Evolutionary conservation across 2,888 invertebrate species (phyloP), one percentile per base, ranked within the genome.

Genomic region (Villa cingulata): DNA sequence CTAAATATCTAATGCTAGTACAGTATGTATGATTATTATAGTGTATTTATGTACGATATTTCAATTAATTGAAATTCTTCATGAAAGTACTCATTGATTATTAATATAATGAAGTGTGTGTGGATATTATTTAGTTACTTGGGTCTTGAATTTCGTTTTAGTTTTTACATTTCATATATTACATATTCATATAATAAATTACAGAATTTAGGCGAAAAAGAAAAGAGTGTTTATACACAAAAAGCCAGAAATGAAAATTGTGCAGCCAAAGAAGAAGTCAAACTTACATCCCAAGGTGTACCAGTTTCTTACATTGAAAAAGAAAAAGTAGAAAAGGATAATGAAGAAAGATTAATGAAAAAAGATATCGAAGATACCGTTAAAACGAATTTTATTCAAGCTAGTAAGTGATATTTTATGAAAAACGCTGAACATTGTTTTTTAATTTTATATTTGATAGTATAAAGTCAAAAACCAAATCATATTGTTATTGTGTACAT

Each of bases 1-100:
- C 66, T 51, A 51, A 1, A 63, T 66, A 15, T 53, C 65, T 36
- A 60, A 60, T 2, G 58, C 54, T 0, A 63, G 63, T 2, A 27
- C 6, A 10, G 10, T 27, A 9, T 27, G 6, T 2, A 2, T 1
- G 7, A 27, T 9, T 27, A 27, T 9, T 27, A 9, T 2, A 27
- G 10, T 27, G 27, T 27, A 27, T 6, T 27, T 9, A 27, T 27
- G 27, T n/a, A 27, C 6, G 10, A 9, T 27, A 27, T 27, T 9
- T 27, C 10, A 27, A 27, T 9, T 9, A 2, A 27, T 6, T 6
- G 27, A 27, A 27, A 27, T n/a, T n/a, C n/a, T n/a, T n/a, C n/a
- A n/a, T n/a, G n/a, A n/a, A n/a, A n/a, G n/a, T n/a, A n/a, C n/a
- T n/a, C n/a, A n/a, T n/a, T n/a, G n/a, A n/a, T n/a, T n/a, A n/a